Evolutionary conservation across 1,140 invertebrate species (phyloP), one percentile per base, ranked within the genome.

Genomic region (Alviniconcha marisindica): DNA sequence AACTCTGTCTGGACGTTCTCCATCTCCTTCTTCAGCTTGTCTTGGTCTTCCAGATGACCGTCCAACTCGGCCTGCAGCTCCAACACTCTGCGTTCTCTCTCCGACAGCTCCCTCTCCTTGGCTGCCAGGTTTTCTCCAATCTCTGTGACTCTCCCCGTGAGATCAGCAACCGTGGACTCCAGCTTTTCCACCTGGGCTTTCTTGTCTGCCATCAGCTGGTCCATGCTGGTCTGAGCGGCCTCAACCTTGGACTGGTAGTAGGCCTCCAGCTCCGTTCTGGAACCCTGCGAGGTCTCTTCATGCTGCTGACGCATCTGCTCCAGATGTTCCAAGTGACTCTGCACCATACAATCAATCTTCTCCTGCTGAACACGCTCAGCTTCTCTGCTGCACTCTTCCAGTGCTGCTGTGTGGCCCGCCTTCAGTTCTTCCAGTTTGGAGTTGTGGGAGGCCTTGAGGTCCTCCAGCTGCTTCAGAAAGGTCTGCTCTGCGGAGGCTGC

Each of bases 161-260:
- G 78, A 28, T 80, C 60, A 42, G 56, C 33, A 28, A 80, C 60
- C 5, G 40, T 21, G 24, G 56, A 24, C 36, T 83, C 78, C 15
- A 85, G 60, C 1, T 80, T 31, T 28, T 80, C 83, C 44, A 87
- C 79, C 54, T 88, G 82, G 24, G 54, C 77, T 69, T 87, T 85
- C 80, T 87, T 90, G 33, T 90, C 88, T 28, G 83, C 31, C 51
- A 90, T 69, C 56, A 88, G 44, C 63, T 88, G 86, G 21, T 89
- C 86, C 38, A 83, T 71, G 44, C 86, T 85, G 0, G 73, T 42
- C 56, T 87, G 88, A 33, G 87, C 51, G 1, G 86, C 51, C 40
- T 90, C 81, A 5, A 89, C 44, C 44, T 90, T 86, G 38, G 83
- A 74, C 74, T 90, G 86, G 73, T 89, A 89, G 56, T 85, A 88